Base-by-base conservation (phyloP, 2,797 vertebrate genomes). In the Fistularia tabacaria region DNA sequence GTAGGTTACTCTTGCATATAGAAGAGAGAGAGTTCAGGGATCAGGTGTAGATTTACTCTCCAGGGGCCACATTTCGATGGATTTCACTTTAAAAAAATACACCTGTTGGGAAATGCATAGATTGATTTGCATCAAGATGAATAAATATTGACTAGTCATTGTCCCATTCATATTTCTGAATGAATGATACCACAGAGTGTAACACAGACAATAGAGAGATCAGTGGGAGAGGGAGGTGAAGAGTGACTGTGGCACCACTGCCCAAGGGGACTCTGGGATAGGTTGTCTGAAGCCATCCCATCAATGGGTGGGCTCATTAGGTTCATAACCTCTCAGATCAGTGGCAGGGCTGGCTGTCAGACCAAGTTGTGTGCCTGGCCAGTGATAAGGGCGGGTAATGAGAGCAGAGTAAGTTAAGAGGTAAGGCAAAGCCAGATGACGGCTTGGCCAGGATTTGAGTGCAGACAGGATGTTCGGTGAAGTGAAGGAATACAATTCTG, bases 251-350 rank as follows among this genome's bases (percentile, higher is more conserved):
- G 81, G 78, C 82, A 85, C 80, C 1, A 37, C 80, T 81, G 73
- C 82, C 82, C 79, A 84, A 76, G 84, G 83, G 80, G 70, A 83
- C 70, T 74, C 73, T 76, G 74, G 80, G 84, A 83, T 80, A 73
- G 81, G 87, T 80, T 91, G 89, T 91, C 89, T 81, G 71, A 90
- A 87, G 77, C 62, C 80, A 90, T 91, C 78, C 71, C 82, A 73
- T 91, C 91, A 91, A 69, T 85, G 74, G 80, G 71, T 70, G 42
- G 80, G 75, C 86, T 92, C 90, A 92, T 92, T 92, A 91, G 89
- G 85, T 92, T 86, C 88, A 91, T 91, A 90, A 88, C 90, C 89
- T 87, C 84, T 87, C 74, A 84, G 87, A 88, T 86, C 80, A 79
- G 76, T 76, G 81, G 75, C 51, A 76, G 85, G 76, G 88, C 85